Evolutionary conservation across 2,113 vertebrate species (phyloP), one percentile per base, ranked within the genome.

Genomic region (Probosciger aterrimus): DNA sequence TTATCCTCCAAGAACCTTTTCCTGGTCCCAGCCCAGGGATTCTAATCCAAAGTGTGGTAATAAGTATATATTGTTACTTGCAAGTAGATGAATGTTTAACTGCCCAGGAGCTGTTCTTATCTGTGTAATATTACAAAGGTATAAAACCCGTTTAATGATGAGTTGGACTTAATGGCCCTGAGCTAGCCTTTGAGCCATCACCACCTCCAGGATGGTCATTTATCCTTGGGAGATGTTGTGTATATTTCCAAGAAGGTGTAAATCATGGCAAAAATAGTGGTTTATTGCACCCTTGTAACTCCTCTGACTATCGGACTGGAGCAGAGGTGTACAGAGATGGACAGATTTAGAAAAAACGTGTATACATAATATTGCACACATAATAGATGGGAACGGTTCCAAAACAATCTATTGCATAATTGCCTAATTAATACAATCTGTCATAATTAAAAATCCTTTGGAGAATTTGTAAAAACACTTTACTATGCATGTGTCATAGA

Each of bases 381-480:
- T 95, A 96, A 96, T 95, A 93, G 90, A 96, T 94, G 77, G 95
- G 92, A 95, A 96, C 16, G 70, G 80, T 74, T 96, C 95, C 96
- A 95, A 92, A 96, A 87, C 89, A 92, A 96, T 96, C 88, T 95
- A 96, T 97, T 96, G 94, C 93, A 85, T 97, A 97, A 97, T 96
- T 95, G 80, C 77, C 93, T 96, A 97, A 96, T 97, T 97, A 97
- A 97, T 97, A 97, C 91, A 94, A 96, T 96, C 95, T 94, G 95
- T 96, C 97, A 97, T 97, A 97, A 97, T 97, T 97, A 96, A 97
- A 97, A 95, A 96, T 97, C 93, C 95, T 97, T 97, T 83, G 90
- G 96, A 97, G 97, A 83, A 82, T 96, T 96, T 88, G 88, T 75
- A 64, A 70, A 92, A 95, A 82, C 88, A 78, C 85, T 96, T 95